phyloP scores from a whole-genome alignment of 1,140 invertebrate genomes.

The Vanessa tameamea region DNA sequence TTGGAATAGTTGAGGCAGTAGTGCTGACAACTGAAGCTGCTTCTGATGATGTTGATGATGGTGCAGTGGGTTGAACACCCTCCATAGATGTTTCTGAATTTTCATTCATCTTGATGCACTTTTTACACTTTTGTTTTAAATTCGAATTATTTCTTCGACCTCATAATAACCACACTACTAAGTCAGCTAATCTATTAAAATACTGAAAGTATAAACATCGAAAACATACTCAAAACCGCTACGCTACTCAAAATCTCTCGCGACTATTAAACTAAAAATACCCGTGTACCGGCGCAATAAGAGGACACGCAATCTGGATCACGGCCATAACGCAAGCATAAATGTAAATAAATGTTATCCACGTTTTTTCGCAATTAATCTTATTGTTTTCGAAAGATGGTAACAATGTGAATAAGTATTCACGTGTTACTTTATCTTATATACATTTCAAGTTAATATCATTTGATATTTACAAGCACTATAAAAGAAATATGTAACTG shows the following conservation, averaged over 20 bases:
- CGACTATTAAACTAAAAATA: slow-evolving; percentile 76
- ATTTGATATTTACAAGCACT: slow-evolving; percentile 20
- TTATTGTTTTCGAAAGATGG: slow-evolving; percentile 31
- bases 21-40: slow-evolving; percentile 59
- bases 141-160: slow-evolving; percentile 19
- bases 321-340: slow-evolving; percentile 68
- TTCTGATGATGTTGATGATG: slow-evolving; percentile 62
- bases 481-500: slow-evolving; percentile 61
- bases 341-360: slow-evolving; percentile 52
- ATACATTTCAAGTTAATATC: slow-evolving; percentile 16
- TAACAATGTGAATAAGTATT: slow-evolving; percentile 21
- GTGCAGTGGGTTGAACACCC: slow-evolving; percentile 46
- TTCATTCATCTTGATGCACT: slow-evolving; percentile 73
- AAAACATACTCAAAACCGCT: slow-evolving; percentile 41
- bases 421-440: slow-evolving; percentile 17
- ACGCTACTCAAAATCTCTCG: slow-evolving; percentile 57
- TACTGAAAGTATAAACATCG: slow-evolving; percentile 29
- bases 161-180: slow-evolving; percentile 24
- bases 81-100: slow-evolving; percentile 50
- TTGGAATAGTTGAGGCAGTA: slow-evolving; percentile 52
- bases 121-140: slow-evolving; percentile 48
- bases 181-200: slow-evolving; percentile 20
- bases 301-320: slow-evolving; percentile 75
- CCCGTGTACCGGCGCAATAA: slow-evolving; percentile 75
- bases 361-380: slow-evolving; percentile 31